Evolutionary conservation across 2,888 invertebrate genomes (phyloP).

Genomic region (Leptinotarsa peninsularis): DNA sequence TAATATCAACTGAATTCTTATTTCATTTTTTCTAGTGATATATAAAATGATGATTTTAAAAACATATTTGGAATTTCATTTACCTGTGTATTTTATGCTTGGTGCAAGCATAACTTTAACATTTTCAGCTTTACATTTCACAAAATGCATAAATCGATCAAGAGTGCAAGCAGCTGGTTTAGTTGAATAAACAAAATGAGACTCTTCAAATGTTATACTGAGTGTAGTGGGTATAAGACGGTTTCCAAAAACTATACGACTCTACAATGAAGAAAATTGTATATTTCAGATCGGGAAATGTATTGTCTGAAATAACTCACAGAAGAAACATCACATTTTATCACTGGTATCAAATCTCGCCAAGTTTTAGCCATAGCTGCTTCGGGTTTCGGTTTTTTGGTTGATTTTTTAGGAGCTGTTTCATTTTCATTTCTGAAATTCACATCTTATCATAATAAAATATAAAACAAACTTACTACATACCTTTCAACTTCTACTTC

Average conservation of each 20-base stretch:
- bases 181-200: conserved; percentile 93
- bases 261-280: conserved; percentile 67
- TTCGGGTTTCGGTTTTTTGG: conserved; percentile 73
- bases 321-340: conserved; percentile 92
- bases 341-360: conserved; percentile 96
- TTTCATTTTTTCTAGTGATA: no score
- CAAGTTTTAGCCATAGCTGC: conserved; percentile 90
- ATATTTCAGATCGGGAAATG: conserved; percentile 20
- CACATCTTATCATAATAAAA: background rate
- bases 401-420: conserved; percentile 47
- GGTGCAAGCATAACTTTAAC: conserved; percentile 96
- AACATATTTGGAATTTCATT: conserved; percentile 3
- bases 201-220: conserved; percentile 92
- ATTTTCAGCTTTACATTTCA: conserved; percentile 94
- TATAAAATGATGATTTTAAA: no score
- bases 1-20: no score
- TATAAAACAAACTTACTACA: conserved; percentile 18
- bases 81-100: conserved; percentile 89
- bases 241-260: conserved; percentile 95
- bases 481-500: conserved; percentile 54
- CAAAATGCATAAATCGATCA: conserved; percentile 95
- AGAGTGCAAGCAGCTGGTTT: conserved; percentile 93
- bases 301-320: conserved; percentile 65
- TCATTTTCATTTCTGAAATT: conserved; percentile 51
- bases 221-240: conserved; percentile 93